Conservation (phyloP, 2,113 vertebrate genomes). For the Sebastes fasciatus region DNA sequence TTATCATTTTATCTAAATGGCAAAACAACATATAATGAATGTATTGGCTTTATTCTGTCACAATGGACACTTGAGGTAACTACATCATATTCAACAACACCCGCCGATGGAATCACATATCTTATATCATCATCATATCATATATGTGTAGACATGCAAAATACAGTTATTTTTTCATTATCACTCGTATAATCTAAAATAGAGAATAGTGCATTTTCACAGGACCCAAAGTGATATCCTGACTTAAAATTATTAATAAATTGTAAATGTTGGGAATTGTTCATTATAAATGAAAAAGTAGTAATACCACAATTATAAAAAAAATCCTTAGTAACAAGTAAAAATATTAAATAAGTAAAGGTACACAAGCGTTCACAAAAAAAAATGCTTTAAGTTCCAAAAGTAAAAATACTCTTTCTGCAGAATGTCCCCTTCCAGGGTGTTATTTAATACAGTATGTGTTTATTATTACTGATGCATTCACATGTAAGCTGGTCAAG, state of each 20-base stretch:
- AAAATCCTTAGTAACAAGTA: not conserved
- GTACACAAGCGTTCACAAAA: not conserved
- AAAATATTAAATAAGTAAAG: no score
- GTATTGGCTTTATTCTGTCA: not conserved
- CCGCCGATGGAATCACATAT: not conserved
- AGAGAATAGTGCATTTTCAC: not conserved
- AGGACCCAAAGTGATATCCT: not conserved
- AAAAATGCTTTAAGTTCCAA: not conserved
- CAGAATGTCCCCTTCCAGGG: not conserved
- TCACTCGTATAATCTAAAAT: not conserved
- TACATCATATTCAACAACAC: not conserved
- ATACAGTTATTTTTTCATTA: not conserved
- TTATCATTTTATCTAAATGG: conserved; percentile 3
- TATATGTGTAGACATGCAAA: not conserved
- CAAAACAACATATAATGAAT: not conserved
- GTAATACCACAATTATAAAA: not conserved
- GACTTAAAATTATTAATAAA: not conserved
- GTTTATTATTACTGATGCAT: not conserved
- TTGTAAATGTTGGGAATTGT: not conserved
- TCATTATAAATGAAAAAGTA: not conserved
- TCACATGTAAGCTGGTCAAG: not conserved
- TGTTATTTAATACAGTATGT: not conserved
- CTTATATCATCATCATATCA: no score
- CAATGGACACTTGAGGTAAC: not conserved
- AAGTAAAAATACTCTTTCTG: not conserved